Base-by-base conservation (phyloP, 1,140 invertebrate species). In the Lepidurus apus region DNA sequence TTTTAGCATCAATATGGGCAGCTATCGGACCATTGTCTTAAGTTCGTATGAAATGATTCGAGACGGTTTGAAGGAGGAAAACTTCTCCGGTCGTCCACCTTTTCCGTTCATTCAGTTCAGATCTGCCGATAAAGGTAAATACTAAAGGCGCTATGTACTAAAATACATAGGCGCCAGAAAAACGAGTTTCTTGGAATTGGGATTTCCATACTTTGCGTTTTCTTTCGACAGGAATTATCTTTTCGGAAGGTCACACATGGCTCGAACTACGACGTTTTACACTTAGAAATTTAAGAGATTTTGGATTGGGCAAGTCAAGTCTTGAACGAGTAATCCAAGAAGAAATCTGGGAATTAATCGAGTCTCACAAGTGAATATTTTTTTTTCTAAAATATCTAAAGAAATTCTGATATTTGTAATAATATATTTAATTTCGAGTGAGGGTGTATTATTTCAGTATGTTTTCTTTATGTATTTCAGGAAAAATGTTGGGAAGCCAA, bases 231-330 rank as follows among this genome's bases (percentile, higher is more conserved):
- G 81, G 81, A 7, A 21, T 81, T 6, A 74, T 80, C 10, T 80
- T 79, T 45, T 74, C 77, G 11, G 79, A 79, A n/a, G 81, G 79
- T 17, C 73, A 75, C 7, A 74, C 45, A 42, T 82, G 82, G 82
- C 17, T 10, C 0, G 82, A 82, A 47, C 81, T 81, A 73, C 44
- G 81, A 43, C 45, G 79, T 43, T 82, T 82, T 42, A 74, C 81
- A 6, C 74, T 82, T 11, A 24, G 80, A 44, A 43, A 81, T 34
- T 77, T 82, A 5, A 47, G 79, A 17, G 82, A 82, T 42, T 79
- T 82, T n/a, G 81, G 81, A 7, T 80, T 80, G 34, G 82, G 82
- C 5, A 79, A 74, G 79, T 79, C 74, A 11, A 76, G 78, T 8
- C 81, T 81, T 47, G 82, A 82, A 75, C 74, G n/a, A 0, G 34